Conservation (phyloP, 2,888 invertebrate genomes). For the Andrena flavipes region DNA sequence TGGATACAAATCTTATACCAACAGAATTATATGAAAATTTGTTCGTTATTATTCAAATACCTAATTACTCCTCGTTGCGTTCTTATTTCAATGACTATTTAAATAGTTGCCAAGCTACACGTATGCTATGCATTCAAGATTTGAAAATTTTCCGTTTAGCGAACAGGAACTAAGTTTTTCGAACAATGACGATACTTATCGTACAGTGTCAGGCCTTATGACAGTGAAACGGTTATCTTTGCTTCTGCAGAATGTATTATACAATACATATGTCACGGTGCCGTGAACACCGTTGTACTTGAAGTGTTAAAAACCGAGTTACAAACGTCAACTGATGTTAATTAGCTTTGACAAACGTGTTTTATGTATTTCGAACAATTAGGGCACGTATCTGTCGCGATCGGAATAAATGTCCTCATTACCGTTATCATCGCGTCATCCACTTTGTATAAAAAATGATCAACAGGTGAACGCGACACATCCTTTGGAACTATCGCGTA, state of each 20-base stretch:
- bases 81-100: no score
- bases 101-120: no score
- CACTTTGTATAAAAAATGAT: neutral
- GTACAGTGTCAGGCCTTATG: neutral
- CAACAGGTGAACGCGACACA: slow-evolving; percentile 29
- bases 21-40: no score
- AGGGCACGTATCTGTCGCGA: slow-evolving; percentile 34
- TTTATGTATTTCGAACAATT: slow-evolving; percentile 45
- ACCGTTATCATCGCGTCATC: neutral
- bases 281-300: slow-evolving; percentile 5
- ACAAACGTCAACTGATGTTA: slow-evolving; percentile 21
- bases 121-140: no score
- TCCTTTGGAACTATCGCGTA: slow-evolving; percentile 25
- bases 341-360: slow-evolving; percentile 25
- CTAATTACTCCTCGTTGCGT: no score
- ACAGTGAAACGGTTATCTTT: slow-evolving; percentile 3
- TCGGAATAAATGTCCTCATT: slow-evolving; percentile 24
- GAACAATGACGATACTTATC: neutral
- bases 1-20: no score
- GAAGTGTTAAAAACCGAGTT: slow-evolving; percentile 39
- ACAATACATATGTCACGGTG: slow-evolving; percentile 40
- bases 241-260: slow-evolving; percentile 2
- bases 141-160: no score
- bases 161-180: neutral
- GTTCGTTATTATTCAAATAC: no score